Evolutionary conservation across 1,140 invertebrate genomes (phyloP).

Genomic region (Aphaenogaster floridana): DNA sequence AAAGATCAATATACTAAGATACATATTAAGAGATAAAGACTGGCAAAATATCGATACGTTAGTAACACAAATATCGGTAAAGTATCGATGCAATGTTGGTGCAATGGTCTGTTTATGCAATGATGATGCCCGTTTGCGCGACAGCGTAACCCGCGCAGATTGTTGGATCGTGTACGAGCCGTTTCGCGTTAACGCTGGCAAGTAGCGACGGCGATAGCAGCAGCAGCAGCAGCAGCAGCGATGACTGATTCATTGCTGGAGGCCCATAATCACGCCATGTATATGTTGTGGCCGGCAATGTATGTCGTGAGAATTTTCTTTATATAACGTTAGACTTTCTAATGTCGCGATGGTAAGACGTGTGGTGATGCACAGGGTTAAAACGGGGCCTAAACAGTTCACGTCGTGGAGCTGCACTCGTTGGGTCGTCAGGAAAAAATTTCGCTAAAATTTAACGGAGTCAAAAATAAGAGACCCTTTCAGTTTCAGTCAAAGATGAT

Average conservation of each 20-base stretch:
- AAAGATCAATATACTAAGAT: constrained; percentile 36
- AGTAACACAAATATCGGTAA: neutral
- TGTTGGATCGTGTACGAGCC: constrained; percentile 44
- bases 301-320: constrained; percentile 19
- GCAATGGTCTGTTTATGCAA: neutral
- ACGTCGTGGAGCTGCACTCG: neutral
- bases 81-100: neutral
- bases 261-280: constrained; percentile 15
- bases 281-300: constrained; percentile 8
- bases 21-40: constrained; percentile 27
- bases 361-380: neutral
- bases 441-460: neutral
- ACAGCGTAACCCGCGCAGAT: neutral
- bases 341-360: constrained; percentile 5
- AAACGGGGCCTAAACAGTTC: constrained; percentile 24
- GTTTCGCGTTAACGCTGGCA: constrained; percentile 41
- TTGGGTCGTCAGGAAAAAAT: constrained; percentile 3
- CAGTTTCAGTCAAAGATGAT: neutral
- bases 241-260: constrained; percentile 44
- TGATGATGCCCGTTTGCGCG: neutral
- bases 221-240: constrained; percentile 70
- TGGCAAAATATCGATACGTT: neutral
- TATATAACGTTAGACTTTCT: constrained; percentile 12
- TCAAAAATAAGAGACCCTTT: neutral
- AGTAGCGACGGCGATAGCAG: constrained; percentile 59